Evolutionary conservation across 2,113 vertebrate species (phyloP).

Genomic region (Chauna torquata): DNA sequence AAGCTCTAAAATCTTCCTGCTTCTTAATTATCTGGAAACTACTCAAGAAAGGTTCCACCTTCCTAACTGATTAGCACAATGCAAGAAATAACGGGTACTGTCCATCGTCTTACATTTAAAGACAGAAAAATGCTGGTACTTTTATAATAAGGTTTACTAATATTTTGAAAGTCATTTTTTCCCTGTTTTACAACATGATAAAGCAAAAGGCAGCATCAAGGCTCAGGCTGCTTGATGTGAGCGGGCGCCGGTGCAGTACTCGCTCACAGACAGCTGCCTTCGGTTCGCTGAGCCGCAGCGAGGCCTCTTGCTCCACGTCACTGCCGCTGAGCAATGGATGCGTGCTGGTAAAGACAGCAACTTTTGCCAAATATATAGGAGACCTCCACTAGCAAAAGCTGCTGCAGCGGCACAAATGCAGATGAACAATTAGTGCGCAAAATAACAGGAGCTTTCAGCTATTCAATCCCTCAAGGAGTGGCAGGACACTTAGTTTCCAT

Average conservation of each 20-base stretch:
- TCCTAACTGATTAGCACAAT: neutral
- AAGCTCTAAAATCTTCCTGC: neutral
- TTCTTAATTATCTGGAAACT: neutral
- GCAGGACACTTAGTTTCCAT: neutral
- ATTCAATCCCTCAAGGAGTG: neutral
- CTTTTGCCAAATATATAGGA: neutral
- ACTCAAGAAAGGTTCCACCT: neutral
- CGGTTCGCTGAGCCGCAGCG: neutral
- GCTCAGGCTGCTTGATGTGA: fast-evolving
- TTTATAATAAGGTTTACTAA: too few species aligned
- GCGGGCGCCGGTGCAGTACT: neutral
- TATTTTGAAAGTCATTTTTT: neutral
- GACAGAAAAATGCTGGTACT: neutral
- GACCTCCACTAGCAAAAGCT: neutral
- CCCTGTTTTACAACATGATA: neutral
- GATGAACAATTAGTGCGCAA: neutral
- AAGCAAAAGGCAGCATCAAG: neutral
- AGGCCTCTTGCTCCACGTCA: neutral
- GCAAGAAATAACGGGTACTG: neutral
- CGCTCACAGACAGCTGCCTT: neutral
- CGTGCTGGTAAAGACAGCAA: neutral
- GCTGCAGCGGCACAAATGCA: neutral
- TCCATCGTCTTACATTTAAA: neutral
- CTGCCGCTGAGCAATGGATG: neutral
- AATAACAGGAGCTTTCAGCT: neutral